Conservation (phyloP, 2,888 invertebrate genomes). For the Hirtodrosophila cameraria region DNA sequence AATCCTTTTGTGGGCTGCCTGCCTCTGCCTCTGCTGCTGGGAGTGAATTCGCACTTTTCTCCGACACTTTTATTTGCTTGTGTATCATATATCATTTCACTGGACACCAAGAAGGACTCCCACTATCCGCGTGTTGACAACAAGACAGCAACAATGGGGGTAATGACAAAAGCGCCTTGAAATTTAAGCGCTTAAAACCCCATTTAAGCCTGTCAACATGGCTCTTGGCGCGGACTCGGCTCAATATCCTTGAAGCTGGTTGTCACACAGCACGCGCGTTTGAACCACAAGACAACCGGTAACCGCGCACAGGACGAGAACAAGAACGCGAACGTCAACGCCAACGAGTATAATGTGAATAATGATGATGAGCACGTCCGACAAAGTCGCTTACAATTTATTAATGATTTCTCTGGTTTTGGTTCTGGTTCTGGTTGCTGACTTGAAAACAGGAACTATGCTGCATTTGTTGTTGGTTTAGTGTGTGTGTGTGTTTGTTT, state of each 20-base stretch:
- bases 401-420: constrained; percentile 58
- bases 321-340: too few relatives aligned
- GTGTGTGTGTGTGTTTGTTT: too few relatives aligned
- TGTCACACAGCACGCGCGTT: constrained; percentile 42
- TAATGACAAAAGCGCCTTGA: constrained; percentile 59
- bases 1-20: constrained; percentile 48
- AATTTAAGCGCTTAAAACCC: constrained; percentile 59
- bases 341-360: constrained; percentile 18
- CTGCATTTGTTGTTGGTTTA: constrained; percentile 20
- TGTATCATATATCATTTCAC: constrained; percentile 50
- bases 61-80: constrained; percentile 49
- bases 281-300: constrained; percentile 22
- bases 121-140: constrained; percentile 13
- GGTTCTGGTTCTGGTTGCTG: too few relatives aligned
- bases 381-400: constrained; percentile 42
- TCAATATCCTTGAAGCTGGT: constrained; percentile 17
- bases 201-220: constrained; percentile 61
- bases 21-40: constrained; percentile 15
- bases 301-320: constrained; percentile 32
- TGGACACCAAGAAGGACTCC: constrained; percentile 17
- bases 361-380: constrained; percentile 26
- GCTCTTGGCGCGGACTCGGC: constrained; percentile 31
- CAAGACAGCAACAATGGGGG: background rate
- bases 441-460: constrained; percentile 32
- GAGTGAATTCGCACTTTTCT: constrained; percentile 47